These are phyloP conservation scores for Microtus montanus DNA, from an alignment of 2,113 vertebrate species.

Conservation along the genomic window DNA sequence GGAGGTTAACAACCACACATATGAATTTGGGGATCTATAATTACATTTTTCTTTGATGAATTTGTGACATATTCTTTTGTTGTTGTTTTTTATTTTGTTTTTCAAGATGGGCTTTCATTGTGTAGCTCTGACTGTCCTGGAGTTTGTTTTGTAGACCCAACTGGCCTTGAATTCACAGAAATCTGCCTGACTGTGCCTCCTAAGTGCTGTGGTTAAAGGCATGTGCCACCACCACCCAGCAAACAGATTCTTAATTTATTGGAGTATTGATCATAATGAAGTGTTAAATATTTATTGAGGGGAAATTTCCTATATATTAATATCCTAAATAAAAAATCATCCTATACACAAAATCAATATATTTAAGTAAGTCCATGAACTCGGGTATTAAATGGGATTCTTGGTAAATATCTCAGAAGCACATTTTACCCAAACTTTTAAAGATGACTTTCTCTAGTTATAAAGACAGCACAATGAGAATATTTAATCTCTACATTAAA, in stretches of 20 bases:
- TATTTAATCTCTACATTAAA: neutral
- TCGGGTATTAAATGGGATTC: neutral
- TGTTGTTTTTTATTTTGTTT: too few relatives aligned
- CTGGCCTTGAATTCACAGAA: too few relatives aligned
- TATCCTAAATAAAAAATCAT: slow-evolving; percentile 5
- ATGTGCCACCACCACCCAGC: too few relatives aligned
- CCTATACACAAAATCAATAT: slow-evolving; percentile 1
- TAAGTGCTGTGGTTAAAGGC: too few relatives aligned
- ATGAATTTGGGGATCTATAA: neutral
- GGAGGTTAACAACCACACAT: neutral
- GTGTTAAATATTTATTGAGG: neutral
- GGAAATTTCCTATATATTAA: slow-evolving; percentile 13
- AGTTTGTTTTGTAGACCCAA: too few relatives aligned
- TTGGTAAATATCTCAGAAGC: neutral
- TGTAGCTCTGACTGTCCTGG: too few relatives aligned
- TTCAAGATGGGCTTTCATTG: too few relatives aligned
- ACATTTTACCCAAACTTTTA: slow-evolving; percentile 26
- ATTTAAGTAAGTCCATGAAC: neutral
- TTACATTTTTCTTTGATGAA: neutral
- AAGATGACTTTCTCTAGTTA: slow-evolving; percentile 9
- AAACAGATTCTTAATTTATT: slow-evolving; percentile 26
- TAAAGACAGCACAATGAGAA: neutral
- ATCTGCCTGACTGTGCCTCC: too few relatives aligned
- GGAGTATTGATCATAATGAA: neutral
- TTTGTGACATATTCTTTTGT: neutral